Conservation (phyloP, 2,797 vertebrate genomes). For the Dipus sagitta region DNA sequence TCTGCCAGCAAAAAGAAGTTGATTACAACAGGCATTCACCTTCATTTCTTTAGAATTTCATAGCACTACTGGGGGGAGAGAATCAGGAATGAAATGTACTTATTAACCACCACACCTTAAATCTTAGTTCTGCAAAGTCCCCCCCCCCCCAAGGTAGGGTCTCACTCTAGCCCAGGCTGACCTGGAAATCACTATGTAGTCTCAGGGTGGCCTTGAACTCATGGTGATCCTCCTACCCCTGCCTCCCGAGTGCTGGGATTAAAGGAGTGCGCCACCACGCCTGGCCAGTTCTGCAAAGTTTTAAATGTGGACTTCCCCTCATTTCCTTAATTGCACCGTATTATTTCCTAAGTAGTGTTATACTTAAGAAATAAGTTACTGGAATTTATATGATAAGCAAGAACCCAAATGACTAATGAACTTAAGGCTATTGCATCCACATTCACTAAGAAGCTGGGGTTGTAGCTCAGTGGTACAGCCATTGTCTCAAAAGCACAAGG, state of each 20-base stretch:
- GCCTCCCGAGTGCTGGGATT: too few species aligned
- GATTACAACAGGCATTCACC: neutral
- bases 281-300: neutral
- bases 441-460: neutral
- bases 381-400: conserved; percentile 34
- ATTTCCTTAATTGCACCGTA: neutral
- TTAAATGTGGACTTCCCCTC: neutral
- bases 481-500: neutral
- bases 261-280: too few species aligned
- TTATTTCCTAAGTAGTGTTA: neutral
- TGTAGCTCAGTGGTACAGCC: too few species aligned
- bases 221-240: too few species aligned
- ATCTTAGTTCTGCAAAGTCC: neutral
- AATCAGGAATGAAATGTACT: neutral
- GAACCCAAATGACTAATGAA: conserved; percentile 16
- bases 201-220: too few species aligned
- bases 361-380: conserved; percentile 14
- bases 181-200: too few species aligned
- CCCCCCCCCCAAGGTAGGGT: too few species aligned
- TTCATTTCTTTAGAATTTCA: conserved; percentile 53
- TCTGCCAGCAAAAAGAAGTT: too few species aligned
- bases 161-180: too few species aligned
- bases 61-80: neutral
- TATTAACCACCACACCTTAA: conserved; percentile 24
- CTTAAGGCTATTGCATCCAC: neutral